These are phyloP conservation scores for Poeciliopsis gracilis DNA, from an alignment of 2,797 vertebrate genomes.

Conservation along the genomic window DNA sequence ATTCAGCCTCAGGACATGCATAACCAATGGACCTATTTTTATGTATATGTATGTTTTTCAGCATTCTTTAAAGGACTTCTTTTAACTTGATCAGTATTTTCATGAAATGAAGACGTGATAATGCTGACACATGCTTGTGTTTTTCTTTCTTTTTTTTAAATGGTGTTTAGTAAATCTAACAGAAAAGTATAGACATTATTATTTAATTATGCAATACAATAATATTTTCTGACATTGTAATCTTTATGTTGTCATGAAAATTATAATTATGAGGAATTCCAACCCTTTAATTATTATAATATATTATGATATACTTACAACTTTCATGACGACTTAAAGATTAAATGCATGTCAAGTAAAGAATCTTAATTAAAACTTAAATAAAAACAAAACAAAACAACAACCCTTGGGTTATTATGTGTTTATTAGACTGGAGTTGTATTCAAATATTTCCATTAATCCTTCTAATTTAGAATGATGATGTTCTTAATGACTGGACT, in stretches of 20 bases:
- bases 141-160: not conserved
- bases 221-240: not conserved
- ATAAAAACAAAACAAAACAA: not conserved
- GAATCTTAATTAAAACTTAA: not conserved
- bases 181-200: not conserved
- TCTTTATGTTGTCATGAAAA: not conserved
- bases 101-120: not conserved
- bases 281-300: not conserved
- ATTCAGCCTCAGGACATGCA: slow-evolving; percentile 36
- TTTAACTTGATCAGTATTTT: not conserved
- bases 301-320: no score
- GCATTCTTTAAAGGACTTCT: not conserved
- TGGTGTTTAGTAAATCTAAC: not conserved
- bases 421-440: not conserved
- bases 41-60: not conserved
- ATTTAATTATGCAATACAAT: not conserved
- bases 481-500: not conserved
- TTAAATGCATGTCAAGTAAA: not conserved
- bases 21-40: not conserved
- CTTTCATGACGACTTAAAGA: not conserved
- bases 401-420: not conserved
- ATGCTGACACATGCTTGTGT: not conserved
- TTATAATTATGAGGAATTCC: not conserved
- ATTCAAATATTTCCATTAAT: not conserved
- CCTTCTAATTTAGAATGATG: not conserved